Conservation (phyloP, 2,113 vertebrate species). For the Daubentonia madagascariensis region DNA sequence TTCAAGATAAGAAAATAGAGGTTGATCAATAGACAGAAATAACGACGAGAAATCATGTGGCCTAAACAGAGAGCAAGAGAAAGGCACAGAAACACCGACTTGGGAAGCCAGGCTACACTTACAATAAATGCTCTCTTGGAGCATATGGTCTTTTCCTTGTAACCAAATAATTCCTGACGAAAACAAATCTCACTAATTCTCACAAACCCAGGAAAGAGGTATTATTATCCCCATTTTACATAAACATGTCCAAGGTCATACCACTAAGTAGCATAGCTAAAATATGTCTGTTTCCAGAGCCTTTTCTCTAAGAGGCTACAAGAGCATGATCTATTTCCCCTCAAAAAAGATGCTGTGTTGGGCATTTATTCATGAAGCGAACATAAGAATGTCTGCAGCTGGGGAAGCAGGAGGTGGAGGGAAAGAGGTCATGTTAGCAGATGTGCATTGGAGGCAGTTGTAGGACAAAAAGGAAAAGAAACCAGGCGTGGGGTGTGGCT, state of each 20-base stretch:
- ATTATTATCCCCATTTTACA: neutral
- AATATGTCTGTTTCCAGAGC: neutral
- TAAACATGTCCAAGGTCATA: neutral
- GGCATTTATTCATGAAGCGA: neutral
- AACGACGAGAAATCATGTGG: neutral
- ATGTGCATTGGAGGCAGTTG: fast-evolving
- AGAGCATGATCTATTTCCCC: neutral
- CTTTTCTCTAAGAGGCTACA: neutral
- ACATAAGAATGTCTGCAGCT: neutral
- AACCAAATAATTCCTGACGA: neutral
- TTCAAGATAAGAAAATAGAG: neutral
- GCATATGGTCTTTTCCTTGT: neutral
- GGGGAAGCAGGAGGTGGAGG: neutral
- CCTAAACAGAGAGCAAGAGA: neutral
- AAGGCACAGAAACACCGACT: neutral
- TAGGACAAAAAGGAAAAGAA: neutral
- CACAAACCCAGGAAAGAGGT: neutral
- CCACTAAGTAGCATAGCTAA: neutral
- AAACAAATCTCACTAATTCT: neutral
- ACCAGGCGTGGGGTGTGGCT: neutral
- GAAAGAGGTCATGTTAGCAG: too few species aligned
- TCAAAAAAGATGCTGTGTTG: neutral
- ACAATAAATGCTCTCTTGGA: neutral
- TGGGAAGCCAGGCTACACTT: neutral
- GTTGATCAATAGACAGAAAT: neutral